phyloP scores from a whole-genome alignment of 2,797 vertebrate species.

The Rhynchotus rufescens region DNA sequence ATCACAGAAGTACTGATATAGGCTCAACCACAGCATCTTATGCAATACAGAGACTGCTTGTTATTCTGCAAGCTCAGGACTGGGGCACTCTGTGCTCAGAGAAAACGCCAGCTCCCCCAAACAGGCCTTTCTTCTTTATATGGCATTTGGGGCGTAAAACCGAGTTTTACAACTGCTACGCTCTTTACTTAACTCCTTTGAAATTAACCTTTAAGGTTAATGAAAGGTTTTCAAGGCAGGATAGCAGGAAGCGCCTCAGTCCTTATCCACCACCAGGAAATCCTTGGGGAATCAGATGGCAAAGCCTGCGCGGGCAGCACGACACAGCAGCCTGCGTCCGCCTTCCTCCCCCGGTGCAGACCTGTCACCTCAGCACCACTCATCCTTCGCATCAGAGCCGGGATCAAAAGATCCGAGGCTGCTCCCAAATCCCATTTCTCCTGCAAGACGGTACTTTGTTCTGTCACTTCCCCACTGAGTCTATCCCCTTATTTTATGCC shows the following conservation, averaged over 20 bases:
- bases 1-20: slow-evolving; percentile 62
- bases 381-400: slow-evolving; percentile 55
- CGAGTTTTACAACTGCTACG: neutral
- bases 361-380: slow-evolving; percentile 53
- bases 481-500: slow-evolving; percentile 74
- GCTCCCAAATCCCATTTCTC: slow-evolving; percentile 76
- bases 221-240: slow-evolving; percentile 15
- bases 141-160: neutral
- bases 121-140: slow-evolving; percentile 30
- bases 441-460: slow-evolving; percentile 75
- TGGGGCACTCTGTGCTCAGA: neutral
- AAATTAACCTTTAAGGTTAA: neutral
- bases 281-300: slow-evolving; percentile 35
- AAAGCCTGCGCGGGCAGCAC: slow-evolving; percentile 29
- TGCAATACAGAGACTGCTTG: slow-evolving; percentile 45
- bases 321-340: slow-evolving; percentile 8
- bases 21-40: slow-evolving; percentile 47
- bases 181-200: neutral
- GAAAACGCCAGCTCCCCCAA: slow-evolving; percentile 13
- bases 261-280: slow-evolving; percentile 15
- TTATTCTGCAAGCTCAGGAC: slow-evolving; percentile 38
- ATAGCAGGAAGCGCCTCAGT: neutral
- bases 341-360: slow-evolving; percentile 58
- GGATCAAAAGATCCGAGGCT: slow-evolving; percentile 72
- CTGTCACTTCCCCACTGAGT: slow-evolving; percentile 74